Percentiles rank a stretch among this genome's conserved stretches.
These are phyloP conservation scores for Trichacis sp. DNA, from an alignment of 2,888 invertebrate species.

Conservation along the genomic window DNA sequence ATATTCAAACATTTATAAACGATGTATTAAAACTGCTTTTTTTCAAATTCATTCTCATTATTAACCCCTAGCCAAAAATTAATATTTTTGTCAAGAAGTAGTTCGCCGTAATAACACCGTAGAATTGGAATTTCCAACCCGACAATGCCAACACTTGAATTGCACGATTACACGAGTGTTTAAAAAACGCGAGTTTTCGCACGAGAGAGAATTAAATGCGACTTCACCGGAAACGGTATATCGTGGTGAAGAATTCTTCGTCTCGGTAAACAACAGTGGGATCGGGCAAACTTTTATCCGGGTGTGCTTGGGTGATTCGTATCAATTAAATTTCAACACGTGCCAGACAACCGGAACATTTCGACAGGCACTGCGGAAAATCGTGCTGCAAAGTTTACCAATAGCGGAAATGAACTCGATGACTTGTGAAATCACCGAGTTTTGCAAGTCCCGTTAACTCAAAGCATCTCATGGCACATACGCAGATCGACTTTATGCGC, in stretches of 20 bases:
- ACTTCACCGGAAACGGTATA: neutral
- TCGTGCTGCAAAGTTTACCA: conserved; percentile 51
- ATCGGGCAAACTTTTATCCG: neutral
- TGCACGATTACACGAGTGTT: too few species aligned
- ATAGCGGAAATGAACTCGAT: conserved; percentile 55
- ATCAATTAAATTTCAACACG: conserved; percentile 4
- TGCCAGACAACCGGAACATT: conserved; percentile 1
- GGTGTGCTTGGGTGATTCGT: neutral
- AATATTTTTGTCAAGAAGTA: too few species aligned
- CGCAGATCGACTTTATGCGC: conserved; percentile 13
- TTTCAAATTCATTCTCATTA: too few species aligned
- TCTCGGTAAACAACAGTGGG: neutral
- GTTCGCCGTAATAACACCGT: too few species aligned
- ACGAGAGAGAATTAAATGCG: neutral
- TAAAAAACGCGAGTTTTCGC: too few species aligned
- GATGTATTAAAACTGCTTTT: too few species aligned
- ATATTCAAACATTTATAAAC: too few species aligned
- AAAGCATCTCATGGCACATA: neutral
- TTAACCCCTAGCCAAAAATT: too few species aligned
- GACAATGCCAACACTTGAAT: too few species aligned
- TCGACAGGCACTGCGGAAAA: conserved; percentile 35
- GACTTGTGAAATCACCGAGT: conserved; percentile 57
- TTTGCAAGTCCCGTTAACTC: conserved; percentile 54
- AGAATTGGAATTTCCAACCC: too few species aligned
- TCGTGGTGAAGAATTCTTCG: neutral